A percentile compares a stretch with the other conserved stretches of the same genome.
phyloP scores from a whole-genome alignment of 30 jellyfish, hydroid and myxozoan species.

The Chironex yamaguchii region DNA sequence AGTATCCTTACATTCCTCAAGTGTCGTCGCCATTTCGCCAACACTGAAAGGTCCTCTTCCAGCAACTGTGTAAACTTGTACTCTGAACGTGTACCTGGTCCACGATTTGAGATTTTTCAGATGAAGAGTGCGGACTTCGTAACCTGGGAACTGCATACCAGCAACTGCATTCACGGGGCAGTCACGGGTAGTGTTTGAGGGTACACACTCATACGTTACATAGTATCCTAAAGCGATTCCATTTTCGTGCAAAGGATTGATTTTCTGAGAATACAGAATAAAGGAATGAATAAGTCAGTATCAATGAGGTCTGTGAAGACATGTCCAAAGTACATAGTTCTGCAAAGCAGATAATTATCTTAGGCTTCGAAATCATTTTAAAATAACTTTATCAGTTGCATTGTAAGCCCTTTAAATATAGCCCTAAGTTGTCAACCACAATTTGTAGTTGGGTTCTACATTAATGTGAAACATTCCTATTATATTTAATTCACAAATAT shows the following conservation, averaged over 20 bases:
- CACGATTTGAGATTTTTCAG: conserved; percentile 36
- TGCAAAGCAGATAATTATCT: no score
- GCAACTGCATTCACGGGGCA: not conserved
- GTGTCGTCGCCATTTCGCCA: conserved; percentile 7
- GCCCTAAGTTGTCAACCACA: no score
- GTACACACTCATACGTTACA: conserved; percentile 19
- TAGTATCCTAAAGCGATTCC: conserved; percentile 63
- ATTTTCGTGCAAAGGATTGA: conserved; percentile 35
- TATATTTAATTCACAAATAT: no score
- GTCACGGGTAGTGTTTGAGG: conserved; percentile 8
- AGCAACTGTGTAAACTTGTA: conserved; percentile 36
- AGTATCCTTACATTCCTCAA: conserved; percentile 42
- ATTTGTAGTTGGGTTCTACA: no score
- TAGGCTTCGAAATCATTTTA: no score
- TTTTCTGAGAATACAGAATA: conserved; percentile 60
- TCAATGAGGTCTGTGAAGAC: no score
- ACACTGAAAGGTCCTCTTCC: conserved; percentile 55
- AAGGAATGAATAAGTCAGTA: no score
- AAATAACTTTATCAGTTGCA: no score
- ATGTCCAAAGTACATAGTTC: no score
- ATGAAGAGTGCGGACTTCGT: not conserved
- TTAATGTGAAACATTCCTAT: no score
- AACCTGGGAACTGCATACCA: not conserved
- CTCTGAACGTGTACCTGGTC: conserved; percentile 42
- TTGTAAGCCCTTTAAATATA: no score